Evolutionary conservation across 2,113 vertebrate species (phyloP).

Genomic region (Natator depressus): DNA sequence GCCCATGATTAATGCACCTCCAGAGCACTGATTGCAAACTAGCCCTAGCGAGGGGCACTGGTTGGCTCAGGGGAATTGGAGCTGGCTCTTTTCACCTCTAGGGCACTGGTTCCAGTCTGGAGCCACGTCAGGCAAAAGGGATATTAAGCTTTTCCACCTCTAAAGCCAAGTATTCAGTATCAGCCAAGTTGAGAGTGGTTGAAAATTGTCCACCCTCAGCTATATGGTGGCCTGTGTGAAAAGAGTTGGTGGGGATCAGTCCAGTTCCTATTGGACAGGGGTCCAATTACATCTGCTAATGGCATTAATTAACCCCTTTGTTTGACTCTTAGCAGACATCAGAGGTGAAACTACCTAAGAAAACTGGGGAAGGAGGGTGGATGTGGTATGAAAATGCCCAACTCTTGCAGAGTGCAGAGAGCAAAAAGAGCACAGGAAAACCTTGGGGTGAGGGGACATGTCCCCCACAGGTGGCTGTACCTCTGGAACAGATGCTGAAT

Average conservation of each 20-base stretch:
- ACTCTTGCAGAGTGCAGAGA: neutral
- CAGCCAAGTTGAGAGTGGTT: neutral
- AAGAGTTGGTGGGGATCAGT: neutral
- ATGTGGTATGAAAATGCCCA: neutral
- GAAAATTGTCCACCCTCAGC: neutral
- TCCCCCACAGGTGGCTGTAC: neutral
- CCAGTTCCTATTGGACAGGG: neutral
- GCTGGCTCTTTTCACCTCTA: neutral
- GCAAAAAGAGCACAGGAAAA: neutral
- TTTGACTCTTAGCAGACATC: neutral
- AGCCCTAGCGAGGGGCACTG: neutral
- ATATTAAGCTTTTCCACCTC: neutral
- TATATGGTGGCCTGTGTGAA: neutral
- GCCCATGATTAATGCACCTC: neutral
- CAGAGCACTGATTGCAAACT: neutral
- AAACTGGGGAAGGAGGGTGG: neutral
- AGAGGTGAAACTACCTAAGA: neutral
- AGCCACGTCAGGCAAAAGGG: neutral
- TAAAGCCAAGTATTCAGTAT: neutral
- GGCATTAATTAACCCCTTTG: neutral
- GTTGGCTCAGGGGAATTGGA: neutral
- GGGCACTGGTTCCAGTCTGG: neutral
- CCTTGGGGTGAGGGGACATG: neutral
- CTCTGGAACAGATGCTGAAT: neutral
- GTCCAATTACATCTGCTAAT: neutral